These are phyloP conservation scores for Hofmannophila pseudospretella DNA, from an alignment of 2,888 invertebrate species.

Conservation along the genomic window DNA sequence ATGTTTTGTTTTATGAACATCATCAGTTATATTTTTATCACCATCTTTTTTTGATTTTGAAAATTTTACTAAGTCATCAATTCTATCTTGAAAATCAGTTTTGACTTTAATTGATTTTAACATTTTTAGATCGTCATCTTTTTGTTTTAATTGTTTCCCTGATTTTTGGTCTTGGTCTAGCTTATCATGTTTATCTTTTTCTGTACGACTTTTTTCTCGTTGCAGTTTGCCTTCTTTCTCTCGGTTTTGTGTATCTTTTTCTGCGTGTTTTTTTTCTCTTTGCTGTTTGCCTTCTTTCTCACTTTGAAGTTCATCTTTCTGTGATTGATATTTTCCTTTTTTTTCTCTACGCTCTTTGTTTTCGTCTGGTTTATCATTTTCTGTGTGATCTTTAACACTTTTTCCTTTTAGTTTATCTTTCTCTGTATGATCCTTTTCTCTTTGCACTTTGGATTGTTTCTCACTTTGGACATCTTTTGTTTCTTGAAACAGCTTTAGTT, in stretches of 20 bases:
- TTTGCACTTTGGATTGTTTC: slow-evolving; percentile 9
- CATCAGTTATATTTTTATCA: too few relatives aligned
- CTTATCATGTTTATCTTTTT: background rate
- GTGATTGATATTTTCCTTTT: background rate
- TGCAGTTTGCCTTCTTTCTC: slow-evolving; percentile 4
- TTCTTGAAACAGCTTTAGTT: background rate
- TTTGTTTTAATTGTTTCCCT: too few relatives aligned
- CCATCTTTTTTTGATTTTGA: too few relatives aligned
- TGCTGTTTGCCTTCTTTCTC: slow-evolving; percentile 8
- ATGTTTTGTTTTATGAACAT: too few relatives aligned
- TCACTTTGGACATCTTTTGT: background rate
- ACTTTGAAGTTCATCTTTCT: background rate
- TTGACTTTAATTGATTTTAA: too few relatives aligned
- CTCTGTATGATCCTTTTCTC: background rate
- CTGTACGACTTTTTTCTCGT: background rate
- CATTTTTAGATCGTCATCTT: background rate
- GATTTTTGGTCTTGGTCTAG: background rate
- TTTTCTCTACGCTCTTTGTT: background rate
- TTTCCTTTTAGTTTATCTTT: background rate
- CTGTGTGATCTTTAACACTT: too few relatives aligned
- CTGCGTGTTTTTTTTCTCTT: background rate
- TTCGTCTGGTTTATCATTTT: background rate
- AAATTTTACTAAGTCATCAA: too few relatives aligned
- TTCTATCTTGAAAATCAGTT: too few relatives aligned
- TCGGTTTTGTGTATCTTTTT: background rate